Conservation (phyloP, 2,113 vertebrate genomes). For the Menura novaehollandiae region DNA sequence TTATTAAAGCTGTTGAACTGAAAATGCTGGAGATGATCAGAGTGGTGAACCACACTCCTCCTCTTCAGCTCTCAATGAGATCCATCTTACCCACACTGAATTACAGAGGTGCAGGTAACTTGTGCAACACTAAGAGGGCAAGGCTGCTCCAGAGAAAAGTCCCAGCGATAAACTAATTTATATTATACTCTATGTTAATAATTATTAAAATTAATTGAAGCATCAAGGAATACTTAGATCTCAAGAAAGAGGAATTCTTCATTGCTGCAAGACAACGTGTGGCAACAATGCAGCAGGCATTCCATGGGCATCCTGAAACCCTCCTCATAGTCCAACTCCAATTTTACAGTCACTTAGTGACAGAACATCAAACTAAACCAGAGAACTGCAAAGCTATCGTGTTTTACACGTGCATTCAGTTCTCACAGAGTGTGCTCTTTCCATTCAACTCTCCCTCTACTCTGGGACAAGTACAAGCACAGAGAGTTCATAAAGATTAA, state of each 20-base stretch:
- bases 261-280: background rate
- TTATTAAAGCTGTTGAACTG: background rate
- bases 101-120: background rate
- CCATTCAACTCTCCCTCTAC: background rate
- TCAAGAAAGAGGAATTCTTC: background rate
- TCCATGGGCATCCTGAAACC: background rate
- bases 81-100: rapidly evolving
- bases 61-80: background rate
- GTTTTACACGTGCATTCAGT: background rate
- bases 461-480: background rate
- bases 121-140: background rate
- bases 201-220: background rate
- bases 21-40: background rate
- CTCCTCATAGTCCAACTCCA: background rate
- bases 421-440: background rate
- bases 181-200: background rate
- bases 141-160: background rate
- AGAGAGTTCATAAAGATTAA: background rate
- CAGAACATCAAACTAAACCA: background rate
- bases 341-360: background rate
- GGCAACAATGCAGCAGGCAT: background rate
- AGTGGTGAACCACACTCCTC: background rate
- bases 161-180: background rate
- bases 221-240: background rate
- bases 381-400: background rate